Evolutionary conservation across 2,888 invertebrate species (phyloP).

Genomic region (Caenorhabditis japonica): DNA sequence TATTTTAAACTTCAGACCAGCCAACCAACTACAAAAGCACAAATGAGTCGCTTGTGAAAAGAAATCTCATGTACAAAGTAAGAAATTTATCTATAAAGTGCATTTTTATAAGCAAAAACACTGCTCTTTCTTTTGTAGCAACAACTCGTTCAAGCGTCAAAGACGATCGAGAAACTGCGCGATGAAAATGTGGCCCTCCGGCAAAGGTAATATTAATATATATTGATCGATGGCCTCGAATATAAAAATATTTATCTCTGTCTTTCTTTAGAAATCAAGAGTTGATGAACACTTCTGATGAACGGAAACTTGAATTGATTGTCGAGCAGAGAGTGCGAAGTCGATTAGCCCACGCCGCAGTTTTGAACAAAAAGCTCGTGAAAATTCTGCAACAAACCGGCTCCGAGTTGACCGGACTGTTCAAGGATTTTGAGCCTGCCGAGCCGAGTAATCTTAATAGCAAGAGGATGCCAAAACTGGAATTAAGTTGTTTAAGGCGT

Average conservation of each 20-base stretch:
- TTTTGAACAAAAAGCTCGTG: constrained; percentile 19
- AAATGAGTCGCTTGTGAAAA: constrained; percentile 26
- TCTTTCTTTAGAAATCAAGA: constrained; percentile 38
- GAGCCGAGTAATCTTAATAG: constrained; percentile 10
- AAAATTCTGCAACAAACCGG: constrained; percentile 30
- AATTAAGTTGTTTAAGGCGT: constrained; percentile 20
- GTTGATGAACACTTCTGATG: constrained; percentile 14
- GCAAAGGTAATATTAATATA: constrained; percentile 8
- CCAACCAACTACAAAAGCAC: constrained; percentile 18
- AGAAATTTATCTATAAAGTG: not conserved
- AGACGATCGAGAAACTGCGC: constrained; percentile 35
- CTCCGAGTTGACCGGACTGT: constrained; percentile 9
- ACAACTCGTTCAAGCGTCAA: constrained; percentile 29
- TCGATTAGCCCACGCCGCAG: constrained; percentile 26
- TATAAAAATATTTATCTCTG: no score
- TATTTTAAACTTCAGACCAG: constrained; percentile 1
- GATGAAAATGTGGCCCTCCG: constrained; percentile 32
- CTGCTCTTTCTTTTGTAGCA: constrained; percentile 7
- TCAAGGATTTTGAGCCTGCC: constrained; percentile 25
- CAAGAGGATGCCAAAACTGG: constrained; percentile 18
- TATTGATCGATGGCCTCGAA: not conserved
- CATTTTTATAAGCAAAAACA: not conserved
- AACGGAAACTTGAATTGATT: constrained; percentile 29
- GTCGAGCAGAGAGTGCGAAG: constrained; percentile 33
- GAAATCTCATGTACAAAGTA: constrained; percentile 26